Conservation (phyloP, 2,113 vertebrate species). For the Cephalopterus ornatus region DNA sequence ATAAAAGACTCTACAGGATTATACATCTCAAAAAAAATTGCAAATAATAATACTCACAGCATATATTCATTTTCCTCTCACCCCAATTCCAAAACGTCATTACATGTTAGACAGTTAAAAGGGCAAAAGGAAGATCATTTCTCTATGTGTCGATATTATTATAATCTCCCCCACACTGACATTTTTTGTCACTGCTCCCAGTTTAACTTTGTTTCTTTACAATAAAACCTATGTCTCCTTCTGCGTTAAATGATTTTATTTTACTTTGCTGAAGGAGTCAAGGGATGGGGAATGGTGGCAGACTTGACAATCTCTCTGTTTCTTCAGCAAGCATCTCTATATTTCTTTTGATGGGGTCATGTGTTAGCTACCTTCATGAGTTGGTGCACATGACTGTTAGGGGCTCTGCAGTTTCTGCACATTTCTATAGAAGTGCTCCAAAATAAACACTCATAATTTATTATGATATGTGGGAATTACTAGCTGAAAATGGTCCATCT, state of each 20-base stretch:
- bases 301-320: neutral
- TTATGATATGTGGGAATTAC: neutral
- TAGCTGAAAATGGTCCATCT: neutral
- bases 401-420: neutral
- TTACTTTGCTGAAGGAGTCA: neutral
- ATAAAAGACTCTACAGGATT: neutral
- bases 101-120: neutral
- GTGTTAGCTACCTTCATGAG: neutral
- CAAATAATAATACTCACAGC: neutral
- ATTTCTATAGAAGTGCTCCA: neutral
- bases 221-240: neutral
- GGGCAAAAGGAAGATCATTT: accelerated
- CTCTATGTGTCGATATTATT: neutral
- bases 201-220: neutral
- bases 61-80: neutral
- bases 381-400: neutral
- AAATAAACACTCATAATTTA: neutral
- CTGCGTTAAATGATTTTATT: neutral
- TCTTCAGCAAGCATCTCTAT: neutral
- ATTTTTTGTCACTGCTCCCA: neutral
- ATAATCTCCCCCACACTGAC: neutral
- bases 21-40: neutral
- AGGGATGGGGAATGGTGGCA: neutral
- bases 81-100: accelerated
- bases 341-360: neutral